phyloP scores from a whole-genome alignment of 2,113 vertebrate genomes.

The Platichthys stellatus region DNA sequence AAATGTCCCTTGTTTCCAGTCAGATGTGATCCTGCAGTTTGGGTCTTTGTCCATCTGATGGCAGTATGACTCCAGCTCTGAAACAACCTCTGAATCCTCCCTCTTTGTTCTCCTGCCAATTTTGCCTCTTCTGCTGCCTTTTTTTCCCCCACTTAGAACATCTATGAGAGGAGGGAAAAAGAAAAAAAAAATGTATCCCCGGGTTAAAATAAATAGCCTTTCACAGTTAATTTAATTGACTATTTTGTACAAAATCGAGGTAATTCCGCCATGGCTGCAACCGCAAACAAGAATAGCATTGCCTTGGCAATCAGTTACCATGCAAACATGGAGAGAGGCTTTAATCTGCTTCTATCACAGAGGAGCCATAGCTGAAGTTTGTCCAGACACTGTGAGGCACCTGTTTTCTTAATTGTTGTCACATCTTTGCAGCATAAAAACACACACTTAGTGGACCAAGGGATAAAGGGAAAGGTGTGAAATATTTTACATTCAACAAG shows the following conservation, averaged over 20 bases:
- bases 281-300: conserved; percentile 82
- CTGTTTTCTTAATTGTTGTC: conserved; percentile 61
- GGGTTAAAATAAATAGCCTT: conserved; percentile 87
- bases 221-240: conserved; percentile 87
- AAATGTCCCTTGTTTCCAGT: neutral
- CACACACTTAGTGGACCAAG: conserved; percentile 10
- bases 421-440: conserved; percentile 38
- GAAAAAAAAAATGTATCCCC: conserved; percentile 81
- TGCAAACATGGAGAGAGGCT: conserved; percentile 69
- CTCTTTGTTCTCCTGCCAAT: conserved; percentile 84
- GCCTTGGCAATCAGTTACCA: conserved; percentile 71
- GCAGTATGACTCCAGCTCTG: conserved; percentile 80
- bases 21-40: conserved; percentile 30
- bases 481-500: conserved; percentile 32
- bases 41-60: conserved; percentile 73
- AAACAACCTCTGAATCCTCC: conserved; percentile 22
- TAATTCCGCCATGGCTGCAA: conserved; percentile 79
- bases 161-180: conserved; percentile 69
- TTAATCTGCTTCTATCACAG: conserved; percentile 71
- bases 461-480: conserved; percentile 28
- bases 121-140: conserved; percentile 53
- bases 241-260: conserved; percentile 85
- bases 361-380: conserved; percentile 65
- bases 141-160: conserved; percentile 57
- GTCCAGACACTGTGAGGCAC: conserved; percentile 58